phyloP scores from a whole-genome alignment of 2,113 vertebrate species.

The Ploceus nigricollis region DNA sequence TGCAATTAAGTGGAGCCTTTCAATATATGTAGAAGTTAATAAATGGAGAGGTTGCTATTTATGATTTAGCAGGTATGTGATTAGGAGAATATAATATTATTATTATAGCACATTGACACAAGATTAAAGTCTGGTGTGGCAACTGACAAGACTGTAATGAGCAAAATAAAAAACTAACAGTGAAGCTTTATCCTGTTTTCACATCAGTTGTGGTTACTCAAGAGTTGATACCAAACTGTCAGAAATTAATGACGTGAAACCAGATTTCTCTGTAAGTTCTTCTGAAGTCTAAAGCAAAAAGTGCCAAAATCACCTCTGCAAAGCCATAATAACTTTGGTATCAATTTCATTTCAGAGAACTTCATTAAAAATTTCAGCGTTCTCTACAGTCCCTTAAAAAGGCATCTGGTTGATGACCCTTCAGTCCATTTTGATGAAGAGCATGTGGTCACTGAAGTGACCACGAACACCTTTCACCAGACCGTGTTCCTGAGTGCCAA shows the following conservation, averaged over 20 bases:
- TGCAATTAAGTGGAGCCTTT: background rate
- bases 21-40: background rate
- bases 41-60: background rate
- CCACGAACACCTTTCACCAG: constrained; percentile 81
- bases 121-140: background rate
- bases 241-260: background rate
- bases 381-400: constrained; percentile 86
- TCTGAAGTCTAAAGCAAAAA: background rate
- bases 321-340: background rate
- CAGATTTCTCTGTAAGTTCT: background rate
- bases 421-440: constrained; percentile 21
- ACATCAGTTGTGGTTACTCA: background rate
- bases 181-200: background rate
- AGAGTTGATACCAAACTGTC: background rate
- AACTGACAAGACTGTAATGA: background rate
- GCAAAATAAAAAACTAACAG: background rate
- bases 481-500: constrained; percentile 79
- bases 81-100: background rate
- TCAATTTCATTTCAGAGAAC: constrained; percentile 75
- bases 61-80: background rate
- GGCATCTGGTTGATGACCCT: constrained; percentile 83
- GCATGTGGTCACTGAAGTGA: constrained; percentile 85
- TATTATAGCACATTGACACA: background rate
- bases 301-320: background rate
- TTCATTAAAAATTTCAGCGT: constrained; percentile 94